phyloP scores from a whole-genome alignment of 2,113 vertebrate species.

The Clinocottus analis region DNA sequence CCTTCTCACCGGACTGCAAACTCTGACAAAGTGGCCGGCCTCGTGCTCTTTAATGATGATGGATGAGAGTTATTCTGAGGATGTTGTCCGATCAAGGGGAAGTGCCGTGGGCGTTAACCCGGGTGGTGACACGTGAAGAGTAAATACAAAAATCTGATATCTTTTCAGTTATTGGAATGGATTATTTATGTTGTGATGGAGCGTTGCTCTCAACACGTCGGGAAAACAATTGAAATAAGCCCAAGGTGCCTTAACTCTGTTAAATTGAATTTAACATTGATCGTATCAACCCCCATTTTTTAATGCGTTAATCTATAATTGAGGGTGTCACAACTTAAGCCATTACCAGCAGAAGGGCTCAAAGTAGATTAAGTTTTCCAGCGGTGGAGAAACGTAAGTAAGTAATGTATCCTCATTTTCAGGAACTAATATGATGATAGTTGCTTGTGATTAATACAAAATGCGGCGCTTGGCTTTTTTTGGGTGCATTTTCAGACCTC shows the following conservation, averaged over 20 bases:
- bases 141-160: slow-evolving; percentile 36
- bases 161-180: slow-evolving; percentile 34
- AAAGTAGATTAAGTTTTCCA: slow-evolving; percentile 16
- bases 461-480: slow-evolving; percentile 1
- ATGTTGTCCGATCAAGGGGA: slow-evolving; percentile 60
- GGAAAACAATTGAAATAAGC: slow-evolving; percentile 15
- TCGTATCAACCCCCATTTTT: slow-evolving; percentile 38
- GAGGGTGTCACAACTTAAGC: slow-evolving; percentile 19
- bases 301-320: slow-evolving; percentile 52
- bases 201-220: slow-evolving; percentile 20
- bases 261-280: slow-evolving; percentile 42
- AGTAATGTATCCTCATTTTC: slow-evolving; percentile 13
- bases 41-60: slow-evolving; percentile 70
- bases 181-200: slow-evolving; percentile 43
- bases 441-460: slow-evolving; percentile 21
- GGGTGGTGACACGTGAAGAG: slow-evolving; percentile 39
- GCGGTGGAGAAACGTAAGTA: background rate
- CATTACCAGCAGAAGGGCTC: slow-evolving; percentile 10
- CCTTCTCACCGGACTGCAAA: slow-evolving; percentile 57
- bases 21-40: slow-evolving; percentile 56
- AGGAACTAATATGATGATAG: background rate
- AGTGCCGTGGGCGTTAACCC: slow-evolving; percentile 41
- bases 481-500: slow-evolving; percentile 32
- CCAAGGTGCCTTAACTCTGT: slow-evolving; percentile 22
- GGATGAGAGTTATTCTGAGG: slow-evolving; percentile 57